These are phyloP conservation scores for Anarhynchus alexandrinus DNA, from an alignment of 2,113 vertebrate genomes.

Conservation along the genomic window DNA sequence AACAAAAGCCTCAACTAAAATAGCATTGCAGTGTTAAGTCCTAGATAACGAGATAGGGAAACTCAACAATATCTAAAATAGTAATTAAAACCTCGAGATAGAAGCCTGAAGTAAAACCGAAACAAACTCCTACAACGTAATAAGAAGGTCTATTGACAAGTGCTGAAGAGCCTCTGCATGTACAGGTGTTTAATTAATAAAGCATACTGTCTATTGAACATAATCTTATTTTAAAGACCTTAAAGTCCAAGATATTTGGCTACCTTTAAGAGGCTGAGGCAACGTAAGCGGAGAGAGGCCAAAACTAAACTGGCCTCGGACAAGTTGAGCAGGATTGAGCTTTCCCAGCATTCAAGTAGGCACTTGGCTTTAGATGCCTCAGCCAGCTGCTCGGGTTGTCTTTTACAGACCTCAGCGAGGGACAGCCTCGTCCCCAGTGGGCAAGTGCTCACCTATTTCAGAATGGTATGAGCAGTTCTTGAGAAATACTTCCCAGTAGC, in stretches of 20 bases:
- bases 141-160: neutral
- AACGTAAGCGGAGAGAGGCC: neutral
- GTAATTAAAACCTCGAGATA: neutral
- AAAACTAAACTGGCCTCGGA: neutral
- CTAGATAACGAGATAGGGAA: neutral
- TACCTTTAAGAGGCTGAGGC: neutral
- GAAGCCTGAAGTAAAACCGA: neutral
- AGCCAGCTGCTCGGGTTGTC: neutral
- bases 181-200: neutral
- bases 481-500: neutral
- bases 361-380: neutral
- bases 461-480: neutral
- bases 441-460: neutral
- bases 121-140: neutral
- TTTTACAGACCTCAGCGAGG: neutral
- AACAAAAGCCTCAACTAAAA: neutral
- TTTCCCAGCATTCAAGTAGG: neutral
- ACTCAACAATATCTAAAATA: neutral
- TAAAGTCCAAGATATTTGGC: neutral
- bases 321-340: neutral
- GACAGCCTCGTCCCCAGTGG: accelerated
- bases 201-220: neutral
- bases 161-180: neutral
- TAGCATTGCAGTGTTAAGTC: neutral
- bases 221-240: neutral